phyloP scores from a whole-genome alignment of 2,797 vertebrate genomes.

The Cuculus canorus region DNA sequence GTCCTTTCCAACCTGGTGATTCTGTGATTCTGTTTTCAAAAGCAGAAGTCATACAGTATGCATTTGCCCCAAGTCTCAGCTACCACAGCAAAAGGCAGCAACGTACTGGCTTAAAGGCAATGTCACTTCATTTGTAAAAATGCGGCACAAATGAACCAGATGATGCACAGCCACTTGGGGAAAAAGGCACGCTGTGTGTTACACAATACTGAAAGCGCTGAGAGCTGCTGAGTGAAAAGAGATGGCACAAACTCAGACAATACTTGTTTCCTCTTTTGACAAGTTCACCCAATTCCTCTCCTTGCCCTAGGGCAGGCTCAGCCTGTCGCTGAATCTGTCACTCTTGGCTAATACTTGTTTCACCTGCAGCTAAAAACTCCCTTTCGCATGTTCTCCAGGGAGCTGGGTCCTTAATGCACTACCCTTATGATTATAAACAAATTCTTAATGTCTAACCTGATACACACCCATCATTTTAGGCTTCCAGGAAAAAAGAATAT shows the following conservation, averaged over 20 bases:
- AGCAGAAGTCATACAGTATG: not conserved
- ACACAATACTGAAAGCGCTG: fast-evolving
- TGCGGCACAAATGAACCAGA: fast-evolving
- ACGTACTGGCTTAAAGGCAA: not conserved
- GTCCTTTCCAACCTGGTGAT: too few relatives aligned
- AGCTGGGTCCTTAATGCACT: not conserved
- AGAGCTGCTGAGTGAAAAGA: not conserved
- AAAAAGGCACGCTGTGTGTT: not conserved
- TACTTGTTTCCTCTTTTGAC: not conserved
- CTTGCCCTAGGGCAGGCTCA: not conserved
- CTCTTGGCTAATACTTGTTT: not conserved
- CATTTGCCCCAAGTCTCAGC: not conserved
- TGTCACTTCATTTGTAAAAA: not conserved
- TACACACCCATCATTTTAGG: not conserved
- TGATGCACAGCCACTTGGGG: not conserved
- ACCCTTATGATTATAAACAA: not conserved
- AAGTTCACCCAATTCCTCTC: not conserved
- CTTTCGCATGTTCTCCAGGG: not conserved
- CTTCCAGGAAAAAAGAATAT: not conserved
- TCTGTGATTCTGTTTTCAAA: too few relatives aligned
- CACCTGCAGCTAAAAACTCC: not conserved
- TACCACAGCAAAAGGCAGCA: not conserved
- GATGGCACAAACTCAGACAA: not conserved
- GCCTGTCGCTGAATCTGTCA: fast-evolving
- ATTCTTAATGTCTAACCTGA: not conserved